Evolutionary conservation across 92 coral and sea anemone species (phyloP).

Genomic region (Metridium senile): DNA sequence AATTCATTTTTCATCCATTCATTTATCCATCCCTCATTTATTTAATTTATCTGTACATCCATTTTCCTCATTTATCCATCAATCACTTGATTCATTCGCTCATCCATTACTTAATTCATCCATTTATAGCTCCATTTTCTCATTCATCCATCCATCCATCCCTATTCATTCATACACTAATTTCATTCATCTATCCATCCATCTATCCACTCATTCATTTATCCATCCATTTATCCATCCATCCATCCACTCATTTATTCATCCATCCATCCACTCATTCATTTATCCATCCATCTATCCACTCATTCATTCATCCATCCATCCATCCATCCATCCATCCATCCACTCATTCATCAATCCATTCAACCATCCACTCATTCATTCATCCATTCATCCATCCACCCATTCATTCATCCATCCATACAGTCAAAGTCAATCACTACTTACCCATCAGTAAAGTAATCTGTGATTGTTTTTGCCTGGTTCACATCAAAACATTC

Average conservation of each 20-base stretch:
- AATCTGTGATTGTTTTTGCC: constrained; percentile 79
- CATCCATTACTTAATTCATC: neutral
- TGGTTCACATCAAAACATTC: constrained; percentile 85
- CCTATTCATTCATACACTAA: neutral
- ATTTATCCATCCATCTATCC: neutral
- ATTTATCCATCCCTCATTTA: too few species aligned
- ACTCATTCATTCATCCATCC: neutral
- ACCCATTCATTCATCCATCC: neutral
- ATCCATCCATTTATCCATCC: neutral
- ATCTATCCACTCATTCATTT: neutral
- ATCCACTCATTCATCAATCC: neutral
- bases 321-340: neutral
- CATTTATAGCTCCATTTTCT: neutral
- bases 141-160: neutral
- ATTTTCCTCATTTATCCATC: too few species aligned
- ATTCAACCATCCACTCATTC: neutral
- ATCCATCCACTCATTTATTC: too few species aligned
- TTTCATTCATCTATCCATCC: neutral
- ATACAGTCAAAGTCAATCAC: too few species aligned
- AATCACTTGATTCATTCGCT: neutral
- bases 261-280: neutral
- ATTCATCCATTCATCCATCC: neutral
- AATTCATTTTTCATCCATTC: too few species aligned
- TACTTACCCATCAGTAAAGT: constrained; percentile 87
- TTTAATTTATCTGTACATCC: too few species aligned